Evolutionary conservation across 2,797 vertebrate species (phyloP).

Genomic region (Catamblyrhynchus diadema): DNA sequence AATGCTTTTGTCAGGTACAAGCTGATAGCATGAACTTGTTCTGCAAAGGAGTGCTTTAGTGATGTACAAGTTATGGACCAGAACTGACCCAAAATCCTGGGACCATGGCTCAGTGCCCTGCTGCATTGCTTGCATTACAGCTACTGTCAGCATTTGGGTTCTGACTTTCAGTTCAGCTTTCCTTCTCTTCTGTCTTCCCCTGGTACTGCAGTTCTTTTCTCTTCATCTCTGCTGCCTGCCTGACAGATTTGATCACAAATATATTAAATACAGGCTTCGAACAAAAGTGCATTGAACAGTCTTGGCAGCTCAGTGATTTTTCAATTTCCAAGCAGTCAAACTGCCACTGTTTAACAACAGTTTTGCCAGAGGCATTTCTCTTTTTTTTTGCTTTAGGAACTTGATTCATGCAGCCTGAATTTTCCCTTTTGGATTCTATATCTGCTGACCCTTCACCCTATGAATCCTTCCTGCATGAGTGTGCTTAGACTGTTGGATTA

Average conservation of each 20-base stretch:
- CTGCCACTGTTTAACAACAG: background rate
- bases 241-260: background rate
- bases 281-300: background rate
- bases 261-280: background rate
- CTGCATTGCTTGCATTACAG: background rate
- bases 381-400: background rate
- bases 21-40: background rate
- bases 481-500: slow-evolving; percentile 59
- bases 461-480: slow-evolving; percentile 48
- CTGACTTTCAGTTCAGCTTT: background rate
- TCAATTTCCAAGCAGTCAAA: background rate
- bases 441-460: slow-evolving; percentile 6
- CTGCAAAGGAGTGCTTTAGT: background rate
- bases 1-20: background rate
- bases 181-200: background rate
- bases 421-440: background rate
- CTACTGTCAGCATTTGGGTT: background rate
- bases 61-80: background rate
- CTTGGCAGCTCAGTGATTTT: background rate
- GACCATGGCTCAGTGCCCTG: background rate
- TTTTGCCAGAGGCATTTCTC: background rate
- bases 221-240: background rate
- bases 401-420: background rate
- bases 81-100: background rate
- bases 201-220: background rate